A percentile compares a stretch with the other conserved stretches of the same genome.
Evolutionary conservation across 2,113 vertebrate genomes (phyloP).

Genomic region (Pterocles burchelli): DNA sequence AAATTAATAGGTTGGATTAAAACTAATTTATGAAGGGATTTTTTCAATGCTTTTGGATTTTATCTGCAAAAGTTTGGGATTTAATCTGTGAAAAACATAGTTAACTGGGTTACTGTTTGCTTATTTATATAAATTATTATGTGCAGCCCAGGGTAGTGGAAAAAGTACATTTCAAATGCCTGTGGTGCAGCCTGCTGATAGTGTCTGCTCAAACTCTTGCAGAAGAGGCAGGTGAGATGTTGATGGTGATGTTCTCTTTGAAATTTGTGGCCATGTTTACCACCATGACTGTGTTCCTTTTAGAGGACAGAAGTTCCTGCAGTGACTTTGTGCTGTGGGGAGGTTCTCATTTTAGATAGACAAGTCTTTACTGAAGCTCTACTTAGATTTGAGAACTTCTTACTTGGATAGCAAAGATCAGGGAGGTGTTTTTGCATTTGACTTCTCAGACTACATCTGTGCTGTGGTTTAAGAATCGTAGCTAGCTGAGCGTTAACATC

Average conservation of each 20-base stretch:
- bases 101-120: neutral
- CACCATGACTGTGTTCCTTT: neutral
- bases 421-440: neutral
- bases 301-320: neutral
- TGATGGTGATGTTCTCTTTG: neutral
- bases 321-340: neutral
- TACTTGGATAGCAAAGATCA: neutral
- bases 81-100: neutral
- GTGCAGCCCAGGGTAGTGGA: neutral
- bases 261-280: neutral
- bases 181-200: neutral
- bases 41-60: neutral
- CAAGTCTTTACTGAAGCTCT: neutral
- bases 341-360: neutral
- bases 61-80: neutral
- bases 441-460: neutral
- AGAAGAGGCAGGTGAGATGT: constrained; percentile 20
- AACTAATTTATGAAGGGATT: neutral
- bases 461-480: neutral
- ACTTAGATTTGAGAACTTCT: neutral
- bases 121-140: neutral
- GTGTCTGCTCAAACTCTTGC: neutral
- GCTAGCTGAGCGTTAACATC: neutral
- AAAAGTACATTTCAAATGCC: neutral
- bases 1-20: neutral